Evolutionary conservation across 2,797 vertebrate species (phyloP).

Genomic region (Toxotes lorentzi): DNA sequence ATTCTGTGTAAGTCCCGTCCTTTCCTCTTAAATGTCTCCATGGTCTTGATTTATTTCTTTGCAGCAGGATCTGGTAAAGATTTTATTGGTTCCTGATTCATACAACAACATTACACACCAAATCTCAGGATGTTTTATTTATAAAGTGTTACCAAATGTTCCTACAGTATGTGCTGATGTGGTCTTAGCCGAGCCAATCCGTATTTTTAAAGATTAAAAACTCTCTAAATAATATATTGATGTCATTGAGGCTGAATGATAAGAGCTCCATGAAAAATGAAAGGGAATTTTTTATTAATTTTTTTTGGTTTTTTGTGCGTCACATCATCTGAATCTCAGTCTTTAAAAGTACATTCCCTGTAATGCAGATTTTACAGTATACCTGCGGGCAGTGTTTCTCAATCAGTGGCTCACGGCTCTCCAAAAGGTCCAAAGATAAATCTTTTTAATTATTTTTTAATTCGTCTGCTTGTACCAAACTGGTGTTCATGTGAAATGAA

Average conservation of each 20-base stretch:
- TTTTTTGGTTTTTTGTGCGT: background rate
- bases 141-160: background rate
- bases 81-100: background rate
- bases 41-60: background rate
- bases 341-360: background rate
- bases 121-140: background rate
- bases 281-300: background rate
- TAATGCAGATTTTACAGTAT: background rate
- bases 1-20: background rate
- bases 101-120: background rate
- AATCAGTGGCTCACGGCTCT: background rate
- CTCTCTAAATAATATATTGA: background rate
- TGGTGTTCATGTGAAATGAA: constrained; percentile 51
- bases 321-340: background rate
- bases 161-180: background rate
- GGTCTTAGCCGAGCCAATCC: background rate
- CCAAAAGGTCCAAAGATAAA: background rate
- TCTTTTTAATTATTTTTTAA: constrained; percentile 45
- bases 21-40: background rate
- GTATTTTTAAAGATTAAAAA: background rate
- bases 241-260: background rate
- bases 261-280: background rate
- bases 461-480: constrained; percentile 33
- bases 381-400: background rate
- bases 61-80: too few species aligned